Base-by-base conservation (phyloP, 2,888 invertebrate species). In the Saturnia japonica region DNA sequence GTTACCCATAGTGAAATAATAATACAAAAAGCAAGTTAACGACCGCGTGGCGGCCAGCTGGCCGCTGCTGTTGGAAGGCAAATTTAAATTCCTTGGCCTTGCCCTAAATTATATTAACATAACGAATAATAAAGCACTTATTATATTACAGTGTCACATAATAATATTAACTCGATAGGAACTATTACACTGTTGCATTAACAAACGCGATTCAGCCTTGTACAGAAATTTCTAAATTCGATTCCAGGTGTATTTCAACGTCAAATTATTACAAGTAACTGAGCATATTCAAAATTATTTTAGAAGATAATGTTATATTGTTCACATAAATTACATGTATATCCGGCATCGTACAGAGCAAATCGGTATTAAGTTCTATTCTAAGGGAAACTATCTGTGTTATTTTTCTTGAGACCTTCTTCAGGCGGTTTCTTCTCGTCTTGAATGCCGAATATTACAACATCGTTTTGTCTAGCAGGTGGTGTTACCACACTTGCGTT, bases 371-470 rank as follows among this genome's bases (percentile, higher is more conserved):
- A 40, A 19, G 16, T 64, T 40, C n/a, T 43, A 19, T 4, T 42
- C 42, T n/a, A 54, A 42, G 22, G 19, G 40, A 54, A 42, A 51
- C 28, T 70, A 42, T 40, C 40, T 19, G n/a, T 64, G 68, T 79
- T 75, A 75, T 42, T 57, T 73, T 76, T 67, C 72, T 75, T 76
- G 19, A 74, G 71, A 4, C 75, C 72, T 42, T 73, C 70, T n/a
- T 74, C 70, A 60, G 75, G 71, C 34, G 80, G 81, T 66, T 77
- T 81, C 1, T 79, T 80, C 67, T 79, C 80, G 43, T 82, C 78
- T 70, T 78, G 80, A 34, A 74, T 73, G 14, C 77, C 76, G 34
- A 74, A 76, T n/a, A 47, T 67, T 0, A 69, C 72, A 22, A 40
- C 19, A 47, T 51, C 34, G 12, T 25, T 43, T 8, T 47, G 51